Percentiles rank a stretch among this genome's conserved stretches.
phyloP scores from a whole-genome alignment of 2,888 invertebrate genomes.

The Anoncus sp. region DNA sequence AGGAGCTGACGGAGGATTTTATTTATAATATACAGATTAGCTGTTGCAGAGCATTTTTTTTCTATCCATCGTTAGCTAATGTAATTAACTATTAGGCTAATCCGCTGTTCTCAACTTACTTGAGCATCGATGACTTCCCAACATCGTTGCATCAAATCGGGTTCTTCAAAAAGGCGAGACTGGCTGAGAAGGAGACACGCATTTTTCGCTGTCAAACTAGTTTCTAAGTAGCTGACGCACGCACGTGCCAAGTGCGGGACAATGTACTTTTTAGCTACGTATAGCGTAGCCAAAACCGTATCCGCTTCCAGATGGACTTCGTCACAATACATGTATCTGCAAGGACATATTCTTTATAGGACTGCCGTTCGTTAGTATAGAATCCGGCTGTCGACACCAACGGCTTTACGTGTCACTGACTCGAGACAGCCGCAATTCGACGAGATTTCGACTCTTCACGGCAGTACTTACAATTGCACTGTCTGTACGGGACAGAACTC shows the following conservation, averaged over 20 bases:
- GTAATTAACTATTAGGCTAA: conserved; percentile 33
- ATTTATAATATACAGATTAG: conserved; percentile 64
- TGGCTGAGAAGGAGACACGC: conserved; percentile 98
- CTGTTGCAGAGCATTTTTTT: conserved; percentile 54
- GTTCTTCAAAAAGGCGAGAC: conserved; percentile 97
- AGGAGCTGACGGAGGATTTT: conserved; percentile 39
- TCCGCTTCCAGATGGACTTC: conserved; percentile 98
- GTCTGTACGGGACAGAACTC: neutral
- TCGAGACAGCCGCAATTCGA: neutral
- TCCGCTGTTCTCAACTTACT: conserved; percentile 86
- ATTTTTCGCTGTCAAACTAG: conserved; percentile 97
- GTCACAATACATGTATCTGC: conserved; percentile 98
- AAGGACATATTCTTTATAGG: conserved; percentile 74
- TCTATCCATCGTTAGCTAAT: conserved; percentile 58
- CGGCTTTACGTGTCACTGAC: neutral
- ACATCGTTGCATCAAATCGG: conserved; percentile 97
- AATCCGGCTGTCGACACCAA: neutral
- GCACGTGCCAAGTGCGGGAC: conserved; percentile 97
- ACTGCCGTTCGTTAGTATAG: neutral
- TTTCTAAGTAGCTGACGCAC: conserved; percentile 97
- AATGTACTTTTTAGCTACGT: conserved; percentile 98
- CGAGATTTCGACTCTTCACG: neutral
- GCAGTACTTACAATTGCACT: neutral
- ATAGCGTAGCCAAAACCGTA: conserved; percentile 96
- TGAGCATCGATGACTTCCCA: conserved; percentile 99